phyloP scores from a whole-genome alignment of 2,797 vertebrate species.

The Danio aesculapii region DNA sequence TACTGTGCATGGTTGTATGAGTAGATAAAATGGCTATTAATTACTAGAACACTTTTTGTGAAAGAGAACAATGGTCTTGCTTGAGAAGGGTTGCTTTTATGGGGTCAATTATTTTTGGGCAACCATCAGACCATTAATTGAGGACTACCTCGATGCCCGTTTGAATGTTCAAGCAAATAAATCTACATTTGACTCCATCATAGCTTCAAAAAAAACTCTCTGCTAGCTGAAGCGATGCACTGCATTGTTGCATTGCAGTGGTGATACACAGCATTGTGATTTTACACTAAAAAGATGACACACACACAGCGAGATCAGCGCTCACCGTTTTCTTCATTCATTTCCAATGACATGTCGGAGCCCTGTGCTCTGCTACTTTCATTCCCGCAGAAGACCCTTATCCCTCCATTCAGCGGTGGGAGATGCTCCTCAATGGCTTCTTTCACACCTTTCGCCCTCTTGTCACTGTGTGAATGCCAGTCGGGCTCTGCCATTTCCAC shows the following conservation, averaged over 20 bases:
- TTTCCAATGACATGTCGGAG: constrained; percentile 73
- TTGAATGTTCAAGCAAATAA: constrained; percentile 49
- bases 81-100: constrained; percentile 34
- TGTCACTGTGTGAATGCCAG: constrained; percentile 77
- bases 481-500: constrained; percentile 59
- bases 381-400: constrained; percentile 77
- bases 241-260: constrained; percentile 38
- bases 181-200: constrained; percentile 40
- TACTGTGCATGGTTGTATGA: constrained; percentile 34
- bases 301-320: constrained; percentile 53
- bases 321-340: constrained; percentile 73
- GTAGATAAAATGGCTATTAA: constrained; percentile 33
- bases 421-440: constrained; percentile 76
- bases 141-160: constrained; percentile 43
- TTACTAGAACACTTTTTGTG: constrained; percentile 1
- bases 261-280: constrained; percentile 64
- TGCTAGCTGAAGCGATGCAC: constrained; percentile 6
- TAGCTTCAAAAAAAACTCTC: constrained; percentile 51
- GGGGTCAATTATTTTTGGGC: constrained; percentile 55
- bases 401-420: constrained; percentile 73
- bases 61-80: constrained; percentile 26
- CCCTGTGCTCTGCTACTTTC: constrained; percentile 67
- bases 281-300: constrained; percentile 69
- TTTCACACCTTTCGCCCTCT: constrained; percentile 78
- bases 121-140: constrained; percentile 50